phyloP scores from a whole-genome alignment of 2,113 vertebrate species.

The Cheirogaleus medius region DNA sequence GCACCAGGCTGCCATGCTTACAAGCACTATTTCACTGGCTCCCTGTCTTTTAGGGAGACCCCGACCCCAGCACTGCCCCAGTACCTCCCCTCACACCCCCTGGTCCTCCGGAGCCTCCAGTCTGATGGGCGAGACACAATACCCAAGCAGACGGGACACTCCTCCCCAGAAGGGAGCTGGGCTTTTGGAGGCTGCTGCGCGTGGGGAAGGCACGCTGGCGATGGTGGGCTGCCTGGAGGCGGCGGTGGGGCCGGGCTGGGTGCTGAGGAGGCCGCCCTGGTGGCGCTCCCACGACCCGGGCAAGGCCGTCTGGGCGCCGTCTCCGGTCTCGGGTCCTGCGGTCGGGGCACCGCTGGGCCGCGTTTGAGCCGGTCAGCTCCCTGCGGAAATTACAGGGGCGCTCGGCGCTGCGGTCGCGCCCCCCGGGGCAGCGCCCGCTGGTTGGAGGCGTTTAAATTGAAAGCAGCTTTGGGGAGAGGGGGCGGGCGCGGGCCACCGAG shows the following conservation, averaged over 20 bases:
- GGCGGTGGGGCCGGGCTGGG: not conserved
- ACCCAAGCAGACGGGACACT: not conserved
- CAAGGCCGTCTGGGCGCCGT: slow-evolving; percentile 77
- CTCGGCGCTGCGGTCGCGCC: slow-evolving; percentile 77
- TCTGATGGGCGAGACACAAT: not conserved
- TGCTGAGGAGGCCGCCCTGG: slow-evolving; percentile 38
- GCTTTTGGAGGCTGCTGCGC: not conserved
- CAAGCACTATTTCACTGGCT: not conserved
- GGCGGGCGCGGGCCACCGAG: slow-evolving; percentile 41
- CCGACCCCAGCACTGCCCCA: not conserved
- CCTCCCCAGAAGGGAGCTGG: not conserved
- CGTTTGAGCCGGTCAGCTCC: slow-evolving; percentile 81
- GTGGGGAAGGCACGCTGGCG: not conserved
- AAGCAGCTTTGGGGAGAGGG: slow-evolving; percentile 79
- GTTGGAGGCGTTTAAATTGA: slow-evolving; percentile 82
- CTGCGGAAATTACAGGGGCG: slow-evolving; percentile 81
- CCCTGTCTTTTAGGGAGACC: not conserved
- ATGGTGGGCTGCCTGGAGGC: slow-evolving; percentile 64
- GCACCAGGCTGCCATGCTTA: not conserved
- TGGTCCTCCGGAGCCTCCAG: not conserved
- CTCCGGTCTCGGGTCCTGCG: slow-evolving; percentile 78
- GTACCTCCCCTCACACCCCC: not conserved
- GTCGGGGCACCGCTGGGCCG: slow-evolving; percentile 76
- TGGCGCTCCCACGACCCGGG: slow-evolving; percentile 76
- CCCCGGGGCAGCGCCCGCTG: slow-evolving; percentile 76